Base-by-base conservation (phyloP, 2,888 invertebrate genomes). In the Amphipyra tragopoginis region DNA sequence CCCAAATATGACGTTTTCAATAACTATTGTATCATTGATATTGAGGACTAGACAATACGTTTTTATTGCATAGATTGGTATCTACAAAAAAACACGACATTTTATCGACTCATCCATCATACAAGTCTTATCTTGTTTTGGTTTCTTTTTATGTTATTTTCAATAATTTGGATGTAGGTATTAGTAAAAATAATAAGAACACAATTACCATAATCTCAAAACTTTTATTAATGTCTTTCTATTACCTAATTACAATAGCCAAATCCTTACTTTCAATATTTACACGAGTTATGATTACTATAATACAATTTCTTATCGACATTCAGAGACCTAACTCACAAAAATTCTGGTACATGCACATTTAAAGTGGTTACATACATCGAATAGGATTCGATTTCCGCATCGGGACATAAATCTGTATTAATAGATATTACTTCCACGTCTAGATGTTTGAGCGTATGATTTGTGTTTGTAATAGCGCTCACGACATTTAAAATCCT, bases 271-370 rank as follows among this genome's bases (percentile, higher is more conserved):
- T 7, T 11, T 38, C 11, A 64, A 62, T 77, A 80, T 79, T 53
- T 80, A 80, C 80, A 79, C 39, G 15, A 52, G 43, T 65, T 74
- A 76, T 36, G 26, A 57, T 65, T 73, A 73, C 48, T 79, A 77
- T 79, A 64, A 21, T 79, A 79, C 77, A 77, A 34, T 48, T 45
- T 56, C 48, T 39, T 57, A 50, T 39, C 13, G 29, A 33, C 21
- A 47, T 8, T 15, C 10, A 48, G 2, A 21, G 21, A 21, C 21
- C 21, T 21, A 49, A 60, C 7, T 58, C 38, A 54, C 21, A 58
- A 36, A 71, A 50, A 40, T 26, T 54, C 10, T 9, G 47, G 26
- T 43, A 58, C 48, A 57, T 60, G 40, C 21, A 64, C 56, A 36
- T 58, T 39, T 58, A 54, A 42, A 45, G 33, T 26, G 40, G 47